Evolutionary conservation across 2,113 vertebrate genomes (phyloP).

Genomic region (Telmatochromis bifrenatus): DNA sequence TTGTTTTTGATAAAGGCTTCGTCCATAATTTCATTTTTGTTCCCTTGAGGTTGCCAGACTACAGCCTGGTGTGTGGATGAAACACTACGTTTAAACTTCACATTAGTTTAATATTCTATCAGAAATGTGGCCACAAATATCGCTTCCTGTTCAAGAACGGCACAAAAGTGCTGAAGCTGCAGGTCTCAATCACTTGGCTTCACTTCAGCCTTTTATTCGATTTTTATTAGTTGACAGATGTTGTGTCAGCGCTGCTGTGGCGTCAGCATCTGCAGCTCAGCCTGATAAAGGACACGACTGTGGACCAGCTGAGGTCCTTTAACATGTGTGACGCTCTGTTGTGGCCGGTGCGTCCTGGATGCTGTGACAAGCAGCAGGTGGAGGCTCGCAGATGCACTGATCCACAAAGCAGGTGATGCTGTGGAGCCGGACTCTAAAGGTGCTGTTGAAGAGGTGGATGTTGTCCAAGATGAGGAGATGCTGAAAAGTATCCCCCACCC

Average conservation of each 20-base stretch:
- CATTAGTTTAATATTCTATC: background rate
- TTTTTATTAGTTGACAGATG: background rate
- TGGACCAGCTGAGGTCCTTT: background rate
- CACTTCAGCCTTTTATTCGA: background rate
- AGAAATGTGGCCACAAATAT: background rate
- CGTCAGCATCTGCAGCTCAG: background rate
- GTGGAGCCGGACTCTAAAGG: background rate
- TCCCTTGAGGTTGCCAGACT: background rate
- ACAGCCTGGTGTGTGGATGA: background rate
- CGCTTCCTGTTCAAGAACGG: background rate
- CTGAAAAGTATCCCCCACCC: background rate
- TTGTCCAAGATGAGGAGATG: background rate
- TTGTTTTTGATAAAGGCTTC: background rate
- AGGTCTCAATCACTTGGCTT: background rate
- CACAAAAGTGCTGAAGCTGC: background rate
- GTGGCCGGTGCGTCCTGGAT: background rate
- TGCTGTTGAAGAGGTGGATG: background rate
- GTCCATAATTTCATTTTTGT: constrained; percentile 70
- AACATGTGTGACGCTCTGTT: background rate
- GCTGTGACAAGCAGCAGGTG: background rate
- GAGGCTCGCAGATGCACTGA: background rate
- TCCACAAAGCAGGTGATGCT: background rate
- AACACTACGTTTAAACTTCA: background rate
- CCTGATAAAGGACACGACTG: background rate
- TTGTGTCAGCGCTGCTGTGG: background rate